Evolutionary conservation across 2,888 invertebrate genomes (phyloP).

Genomic region (Seira musarum): DNA sequence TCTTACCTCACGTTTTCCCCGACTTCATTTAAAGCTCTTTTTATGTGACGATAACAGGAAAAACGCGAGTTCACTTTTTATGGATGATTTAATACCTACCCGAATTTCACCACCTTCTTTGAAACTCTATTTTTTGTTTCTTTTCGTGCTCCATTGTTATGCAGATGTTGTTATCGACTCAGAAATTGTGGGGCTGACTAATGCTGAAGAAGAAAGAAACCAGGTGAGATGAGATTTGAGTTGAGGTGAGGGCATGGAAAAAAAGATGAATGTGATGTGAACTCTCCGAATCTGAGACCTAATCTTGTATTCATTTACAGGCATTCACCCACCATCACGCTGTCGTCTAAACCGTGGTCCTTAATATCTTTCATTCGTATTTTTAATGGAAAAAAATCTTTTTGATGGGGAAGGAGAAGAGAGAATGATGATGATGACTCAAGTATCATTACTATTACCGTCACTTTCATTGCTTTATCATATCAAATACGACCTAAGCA

Average conservation of each 20-base stretch:
- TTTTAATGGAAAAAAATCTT: too few relatives aligned
- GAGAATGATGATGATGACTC: conserved; percentile 30
- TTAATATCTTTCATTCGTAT: neutral
- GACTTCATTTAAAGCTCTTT: neutral
- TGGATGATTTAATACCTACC: conserved; percentile 37
- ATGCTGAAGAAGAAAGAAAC: neutral
- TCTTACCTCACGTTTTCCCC: conserved; percentile 14
- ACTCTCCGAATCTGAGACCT: conserved; percentile 4
- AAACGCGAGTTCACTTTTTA: neutral
- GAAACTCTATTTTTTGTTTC: neutral
- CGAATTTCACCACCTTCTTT: conserved; percentile 16
- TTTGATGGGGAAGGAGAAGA: conserved; percentile 8
- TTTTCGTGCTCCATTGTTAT: neutral
- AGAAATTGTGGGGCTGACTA: neutral
- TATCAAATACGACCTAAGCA: conserved; percentile 10
- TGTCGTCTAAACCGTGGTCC: neutral
- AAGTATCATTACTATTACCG: conserved; percentile 34
- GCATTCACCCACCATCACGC: neutral
- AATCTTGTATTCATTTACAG: conserved; percentile 14
- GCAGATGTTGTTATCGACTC: conserved; percentile 25
- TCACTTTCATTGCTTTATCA: conserved; percentile 15
- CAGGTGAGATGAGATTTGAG: neutral
- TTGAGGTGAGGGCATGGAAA: conserved; percentile 2
- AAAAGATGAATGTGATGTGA: conserved; percentile 17
- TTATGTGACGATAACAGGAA: neutral